Evolutionary conservation across 1,140 invertebrate species (phyloP).

Genomic region (Pachyrhynchus sulphureomaculatus): DNA sequence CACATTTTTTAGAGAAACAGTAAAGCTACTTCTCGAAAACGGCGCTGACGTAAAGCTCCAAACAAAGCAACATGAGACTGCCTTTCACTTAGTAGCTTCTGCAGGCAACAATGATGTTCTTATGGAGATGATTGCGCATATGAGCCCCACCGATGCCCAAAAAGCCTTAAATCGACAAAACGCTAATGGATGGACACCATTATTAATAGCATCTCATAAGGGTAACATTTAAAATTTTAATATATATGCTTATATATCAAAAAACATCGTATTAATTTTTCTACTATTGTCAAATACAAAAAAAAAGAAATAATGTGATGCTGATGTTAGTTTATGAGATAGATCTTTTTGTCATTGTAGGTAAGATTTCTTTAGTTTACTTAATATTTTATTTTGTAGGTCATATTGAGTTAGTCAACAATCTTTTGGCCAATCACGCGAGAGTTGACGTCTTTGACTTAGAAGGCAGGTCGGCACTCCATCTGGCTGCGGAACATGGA

Average conservation of each 20-base stretch:
- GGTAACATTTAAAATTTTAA: too few relatives aligned
- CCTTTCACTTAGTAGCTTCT: conserved; percentile 92
- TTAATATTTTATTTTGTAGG: conserved; percentile 55
- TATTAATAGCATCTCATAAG: conserved; percentile 85
- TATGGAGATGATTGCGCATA: conserved; percentile 87
- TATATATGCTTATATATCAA: too few relatives aligned
- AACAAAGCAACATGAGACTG: conserved; percentile 88
- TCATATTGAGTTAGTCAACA: conserved; percentile 83
- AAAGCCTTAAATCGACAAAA: conserved; percentile 93
- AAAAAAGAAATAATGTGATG: too few relatives aligned
- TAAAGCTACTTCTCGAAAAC: conserved; percentile 83
- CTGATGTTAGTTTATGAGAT: too few relatives aligned
- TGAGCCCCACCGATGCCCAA: conserved; percentile 84
- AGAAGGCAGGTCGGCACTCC: conserved; percentile 91
- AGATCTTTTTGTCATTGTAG: too few relatives aligned
- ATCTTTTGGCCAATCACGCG: conserved; percentile 85
- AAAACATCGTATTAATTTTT: too few relatives aligned
- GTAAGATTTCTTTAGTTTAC: too few relatives aligned
- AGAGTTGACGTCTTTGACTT: conserved; percentile 98
- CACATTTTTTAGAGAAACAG: conserved; percentile 71
- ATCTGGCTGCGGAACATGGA: conserved; percentile 92
- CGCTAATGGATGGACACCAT: conserved; percentile 90
- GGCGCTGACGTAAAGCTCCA: conserved; percentile 85
- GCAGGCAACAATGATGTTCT: conserved; percentile 95
- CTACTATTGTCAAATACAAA: too few relatives aligned